Base-by-base conservation (phyloP, 2,888 invertebrate species). In the Eledona agricola region DNA sequence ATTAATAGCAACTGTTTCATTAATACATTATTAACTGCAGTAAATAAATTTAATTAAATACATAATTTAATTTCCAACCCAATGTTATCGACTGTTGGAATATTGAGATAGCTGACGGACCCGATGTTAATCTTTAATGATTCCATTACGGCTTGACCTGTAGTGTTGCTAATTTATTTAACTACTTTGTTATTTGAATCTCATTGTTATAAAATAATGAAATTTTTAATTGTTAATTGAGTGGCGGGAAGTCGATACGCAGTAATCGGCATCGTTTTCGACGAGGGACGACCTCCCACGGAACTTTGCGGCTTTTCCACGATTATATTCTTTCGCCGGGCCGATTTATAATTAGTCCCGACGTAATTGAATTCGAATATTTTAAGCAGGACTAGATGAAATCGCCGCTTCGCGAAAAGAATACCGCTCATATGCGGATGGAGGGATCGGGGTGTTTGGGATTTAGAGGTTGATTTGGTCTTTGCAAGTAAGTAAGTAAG, bases 71-170 rank as follows among this genome's bases (percentile, higher is more conserved):
- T 59, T 57, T 50, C 46, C 37, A 32, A 43, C 40, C 50, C 53
- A 42, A 50, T 57, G 57, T 57, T 60, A 59, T 59, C 54, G 58
- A 52, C 58, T 58, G 32, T 19, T 49, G 50, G 55, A 59, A 59
- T 59, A 61, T 61, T 59, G 59, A 59, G 60, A 58, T 60, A 50
- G 54, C 55, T 55, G 63, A 66, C 62, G 62, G 62, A 62, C 63
- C 59, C 58, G 62, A 62, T 64, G 59, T 67, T 51, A 69, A 71
- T 71, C 72, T 71, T 72, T 73, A 72, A 73, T 70, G 67, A 65
- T 65, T 70, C 71, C 67, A 72, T 73, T 72, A 73, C 65, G 60
- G 67, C 63, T 64, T 63, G 64, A 60, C 67, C 67, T 62, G 66
- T 64, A 66, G 60, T 64, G 64, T 65, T 68, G 66, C 69, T 71